Conservation (phyloP, 2,888 invertebrate species). For the Calephelis perditalis region DNA sequence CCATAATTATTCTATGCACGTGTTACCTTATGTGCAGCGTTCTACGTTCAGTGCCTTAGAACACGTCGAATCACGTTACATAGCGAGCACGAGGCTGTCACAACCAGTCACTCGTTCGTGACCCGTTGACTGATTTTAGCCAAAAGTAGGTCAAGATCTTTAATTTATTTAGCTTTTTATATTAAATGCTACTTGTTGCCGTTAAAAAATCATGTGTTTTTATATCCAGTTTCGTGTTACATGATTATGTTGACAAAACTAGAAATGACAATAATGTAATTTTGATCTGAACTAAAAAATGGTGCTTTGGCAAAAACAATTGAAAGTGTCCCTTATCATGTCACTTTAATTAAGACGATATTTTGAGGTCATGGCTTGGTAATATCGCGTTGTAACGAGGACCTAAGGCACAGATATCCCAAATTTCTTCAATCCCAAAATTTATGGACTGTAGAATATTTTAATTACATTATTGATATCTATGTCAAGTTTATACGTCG, state of each 20-base stretch:
- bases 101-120: constrained; percentile 73
- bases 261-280: no score
- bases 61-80: constrained; percentile 53
- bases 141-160: constrained; percentile 73
- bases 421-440: neutral
- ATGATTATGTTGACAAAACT: neutral
- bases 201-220: constrained; percentile 3
- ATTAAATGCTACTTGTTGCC: constrained; percentile 43
- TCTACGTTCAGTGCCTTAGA: constrained; percentile 44
- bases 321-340: neutral
- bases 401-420: neutral
- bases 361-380: neutral
- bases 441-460: no score
- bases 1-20: constrained; percentile 24
- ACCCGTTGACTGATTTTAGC: constrained; percentile 72
- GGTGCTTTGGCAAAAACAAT: no score
- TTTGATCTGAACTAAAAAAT: no score
- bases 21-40: constrained; percentile 23
- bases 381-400: constrained; percentile 1
- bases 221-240: constrained; percentile 3
- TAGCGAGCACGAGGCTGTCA: constrained; percentile 62
- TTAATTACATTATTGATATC: no score
- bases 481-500: no score
- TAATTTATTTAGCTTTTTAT: constrained; percentile 58
- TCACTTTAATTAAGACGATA: neutral